Evolutionary conservation across 2,888 invertebrate genomes (phyloP), one percentile per base, ranked within the genome.

Genomic region (Brenthis hecate): DNA sequence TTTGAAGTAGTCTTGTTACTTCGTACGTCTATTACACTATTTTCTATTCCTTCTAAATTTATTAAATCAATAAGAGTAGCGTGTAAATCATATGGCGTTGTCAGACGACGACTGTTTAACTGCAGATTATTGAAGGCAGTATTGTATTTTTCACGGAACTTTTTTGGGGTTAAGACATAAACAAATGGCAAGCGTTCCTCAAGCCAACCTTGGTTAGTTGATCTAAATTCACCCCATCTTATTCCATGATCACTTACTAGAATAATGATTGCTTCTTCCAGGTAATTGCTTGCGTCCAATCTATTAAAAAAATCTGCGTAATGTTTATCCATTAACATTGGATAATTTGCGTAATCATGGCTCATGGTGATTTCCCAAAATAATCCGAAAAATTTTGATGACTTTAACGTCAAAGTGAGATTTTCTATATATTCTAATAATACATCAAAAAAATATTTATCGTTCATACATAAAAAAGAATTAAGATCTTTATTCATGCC

Each of bases 171-270:
- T 6, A 94, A 84, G 0, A 96, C 80, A 76, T 95, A 95, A 16
- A 97, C 87, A 72, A 97, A 94, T 0, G 98, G 98, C 66, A 98
- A 92, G 56, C 97, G 94, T 83, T 97, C 98, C 86, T 98, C 98
- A 79, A 97, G 93, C 78, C 95, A 93, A 0, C 97, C 97, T 85
- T 97, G 96, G 81, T 96, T 96, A 0, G 97, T 97, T 66, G 93
- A 88, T 3, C 97, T 93, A 74, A 97, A 96, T 2, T 91, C 90
- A 0, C 98, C 98, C 95, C 96, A 98, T 70, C 98, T 92, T 73
- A 97, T 94, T 0, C 98, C 98, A 80, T 98, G 98, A 82, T 98
- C 98, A 82, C 98, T 97, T 91, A 97, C 93, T 13, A 97, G 84
- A 51, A 97, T 85, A 23, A 96, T 70, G n/a, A 95, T 93, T 0